These are phyloP conservation scores for Colaptes auratus DNA, from an alignment of 2,113 vertebrate genomes.

Conservation along the genomic window DNA sequence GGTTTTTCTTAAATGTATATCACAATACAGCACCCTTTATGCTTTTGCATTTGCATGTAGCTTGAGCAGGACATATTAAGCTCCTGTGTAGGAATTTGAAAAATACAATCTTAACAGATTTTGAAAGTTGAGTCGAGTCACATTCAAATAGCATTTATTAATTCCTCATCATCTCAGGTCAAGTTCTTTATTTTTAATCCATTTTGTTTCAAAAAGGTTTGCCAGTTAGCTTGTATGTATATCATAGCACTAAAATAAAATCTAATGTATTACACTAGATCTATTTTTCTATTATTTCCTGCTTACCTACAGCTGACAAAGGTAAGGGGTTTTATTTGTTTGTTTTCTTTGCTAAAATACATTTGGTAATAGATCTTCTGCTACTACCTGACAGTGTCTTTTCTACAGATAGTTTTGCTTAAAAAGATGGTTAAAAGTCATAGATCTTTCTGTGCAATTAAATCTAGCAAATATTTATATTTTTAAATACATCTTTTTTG, in stretches of 20 bases:
- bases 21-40: not conserved
- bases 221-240: not conserved
- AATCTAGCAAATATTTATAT: not conserved
- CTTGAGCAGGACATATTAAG: not conserved
- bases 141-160: not conserved
- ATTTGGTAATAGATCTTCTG: not conserved
- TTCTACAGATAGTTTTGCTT: not conserved
- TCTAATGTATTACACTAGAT: not conserved
- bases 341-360: not conserved
- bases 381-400: not conserved
- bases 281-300: conserved; percentile 38
- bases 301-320: conserved; percentile 28
- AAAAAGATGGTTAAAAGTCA: not conserved
- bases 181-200: not conserved
- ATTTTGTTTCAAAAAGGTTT: not conserved
- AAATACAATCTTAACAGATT: not conserved
- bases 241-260: not conserved
- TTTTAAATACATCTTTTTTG: not conserved
- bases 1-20: not conserved
- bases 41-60: not conserved
- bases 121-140: not conserved
- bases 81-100: not conserved
- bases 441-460: not conserved
- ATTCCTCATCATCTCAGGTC: not conserved
- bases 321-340: conserved; percentile 36